Conservation (phyloP, 2,888 invertebrate species). For the Baronia brevicornis region DNA sequence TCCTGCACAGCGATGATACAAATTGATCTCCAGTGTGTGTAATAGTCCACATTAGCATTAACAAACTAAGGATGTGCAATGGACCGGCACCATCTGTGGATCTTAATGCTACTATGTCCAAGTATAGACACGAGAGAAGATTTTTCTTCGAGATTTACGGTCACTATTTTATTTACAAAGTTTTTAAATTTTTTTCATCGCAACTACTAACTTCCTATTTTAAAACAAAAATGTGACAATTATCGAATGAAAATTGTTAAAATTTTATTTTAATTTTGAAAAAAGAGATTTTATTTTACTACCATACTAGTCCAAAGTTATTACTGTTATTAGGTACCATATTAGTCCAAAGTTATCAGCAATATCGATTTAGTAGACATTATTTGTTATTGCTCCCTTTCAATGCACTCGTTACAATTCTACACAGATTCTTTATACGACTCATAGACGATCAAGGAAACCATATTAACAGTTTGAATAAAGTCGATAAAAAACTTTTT, state of each 20-base stretch:
- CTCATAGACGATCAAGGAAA: too few relatives aligned
- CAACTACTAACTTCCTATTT: background rate
- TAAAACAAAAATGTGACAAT: background rate
- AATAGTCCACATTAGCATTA: conserved; percentile 51
- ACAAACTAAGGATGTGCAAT: conserved; percentile 30
- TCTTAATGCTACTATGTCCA: conserved; percentile 46
- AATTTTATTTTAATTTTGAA: too few relatives aligned
- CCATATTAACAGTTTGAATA: background rate
- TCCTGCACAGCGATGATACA: conserved; percentile 40
- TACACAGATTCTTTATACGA: too few relatives aligned
- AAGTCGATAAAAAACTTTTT: background rate
- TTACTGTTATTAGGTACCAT: too few relatives aligned
- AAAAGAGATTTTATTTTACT: too few relatives aligned
- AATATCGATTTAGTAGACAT: too few relatives aligned
- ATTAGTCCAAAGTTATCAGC: too few relatives aligned
- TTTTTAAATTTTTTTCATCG: conserved; percentile 4
- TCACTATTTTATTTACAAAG: conserved; percentile 15
- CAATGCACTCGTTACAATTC: too few relatives aligned
- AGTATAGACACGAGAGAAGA: conserved; percentile 32
- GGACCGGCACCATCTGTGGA: conserved; percentile 42
- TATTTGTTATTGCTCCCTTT: too few relatives aligned
- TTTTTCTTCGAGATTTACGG: conserved; percentile 42
- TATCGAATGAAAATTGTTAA: too few relatives aligned
- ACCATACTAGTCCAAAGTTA: too few relatives aligned
- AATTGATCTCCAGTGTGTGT: conserved; percentile 43